Conservation (phyloP, 2,888 invertebrate genomes). For the Plemyria rubiginata region DNA sequence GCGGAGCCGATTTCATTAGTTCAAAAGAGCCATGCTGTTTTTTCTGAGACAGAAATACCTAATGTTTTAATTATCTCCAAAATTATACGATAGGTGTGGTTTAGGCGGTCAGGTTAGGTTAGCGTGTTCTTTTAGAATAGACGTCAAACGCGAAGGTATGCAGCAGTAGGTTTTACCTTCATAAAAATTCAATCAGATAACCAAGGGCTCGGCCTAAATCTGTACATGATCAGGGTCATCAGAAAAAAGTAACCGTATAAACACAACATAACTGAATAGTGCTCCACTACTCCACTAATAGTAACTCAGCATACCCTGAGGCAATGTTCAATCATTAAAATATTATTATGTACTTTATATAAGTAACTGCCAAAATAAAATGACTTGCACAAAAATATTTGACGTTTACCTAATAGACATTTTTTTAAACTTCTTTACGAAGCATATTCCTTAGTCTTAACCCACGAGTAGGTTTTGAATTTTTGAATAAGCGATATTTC, state of each 20-base stretch:
- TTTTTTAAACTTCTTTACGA: no score
- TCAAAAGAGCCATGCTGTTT: slow-evolving; percentile 2
- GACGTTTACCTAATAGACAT: no score
- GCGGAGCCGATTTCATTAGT: not conserved
- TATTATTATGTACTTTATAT: not conserved
- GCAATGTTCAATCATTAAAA: slow-evolving; percentile 63
- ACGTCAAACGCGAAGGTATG: slow-evolving; percentile 27
- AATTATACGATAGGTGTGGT: slow-evolving; percentile 6
- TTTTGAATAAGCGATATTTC: no score
- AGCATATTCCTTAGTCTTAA: no score
- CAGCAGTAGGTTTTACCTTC: slow-evolving; percentile 21
- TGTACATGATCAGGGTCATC: slow-evolving; percentile 65
- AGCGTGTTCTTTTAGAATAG: slow-evolving; percentile 11
- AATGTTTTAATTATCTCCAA: slow-evolving; percentile 1
- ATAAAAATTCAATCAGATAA: slow-evolving; percentile 53
- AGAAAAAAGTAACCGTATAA: slow-evolving; percentile 77
- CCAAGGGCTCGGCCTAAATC: slow-evolving; percentile 66
- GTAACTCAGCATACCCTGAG: slow-evolving; percentile 58
- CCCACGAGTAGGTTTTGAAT: no score
- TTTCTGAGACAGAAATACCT: not conserved
- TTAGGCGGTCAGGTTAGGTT: slow-evolving; percentile 2
- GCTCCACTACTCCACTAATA: slow-evolving; percentile 73
- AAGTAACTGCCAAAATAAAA: slow-evolving; percentile 1
- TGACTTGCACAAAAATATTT: not conserved
- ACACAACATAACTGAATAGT: slow-evolving; percentile 78